Base-by-base conservation (phyloP, 2,113 vertebrate genomes). In the Oryzias melastigma region DNA sequence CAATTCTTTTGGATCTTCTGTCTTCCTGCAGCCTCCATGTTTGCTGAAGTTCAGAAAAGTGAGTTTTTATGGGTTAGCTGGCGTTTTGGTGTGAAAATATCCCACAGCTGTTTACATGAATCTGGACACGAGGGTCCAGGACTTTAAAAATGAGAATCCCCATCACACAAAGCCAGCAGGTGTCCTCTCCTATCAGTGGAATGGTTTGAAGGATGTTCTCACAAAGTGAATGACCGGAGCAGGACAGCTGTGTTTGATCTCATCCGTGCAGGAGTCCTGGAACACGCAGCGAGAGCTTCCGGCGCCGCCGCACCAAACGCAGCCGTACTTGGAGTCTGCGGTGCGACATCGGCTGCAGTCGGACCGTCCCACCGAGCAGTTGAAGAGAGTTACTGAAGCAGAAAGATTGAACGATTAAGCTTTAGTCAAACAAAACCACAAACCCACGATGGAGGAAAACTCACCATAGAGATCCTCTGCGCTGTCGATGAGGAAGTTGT, bases 281-380 rank as follows among this genome's bases (percentile, higher is more conserved):
- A 92, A 95, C 60, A 94, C 81, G 16, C 97, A 99, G 62, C 76
- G 92, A 27, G 95, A 91, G 13, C 42, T 81, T 0, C 82, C 64
- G 0, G 82, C 69, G 2, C 91, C 91, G 14, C 93, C 91, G 16
- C 97, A 99, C 97, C 97, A 99, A 52, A 95, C 96, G 1, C 97
- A 99, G 75, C 85, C 90, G 1, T 95, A 97, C 65, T 93, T 93
- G 1, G 82, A 89, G 65, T 90, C 84, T 3, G 96, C 95, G 0
- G 96, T 97, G 22, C 94, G 95, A 86, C 97, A 99, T 46, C 91
- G 95, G 89, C 97, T 99, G 78, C 96, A 99, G 85, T 99, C 97
- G 0, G 86, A 88, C 0, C 94, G 94, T 15, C 95, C 95, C 91
- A 98, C 95, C 0, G 95, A 96, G 62, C 97, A 99, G 78, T 98